Evolutionary conservation across 2,113 vertebrate genomes (phyloP).

Genomic region (Ellobius talpinus): DNA sequence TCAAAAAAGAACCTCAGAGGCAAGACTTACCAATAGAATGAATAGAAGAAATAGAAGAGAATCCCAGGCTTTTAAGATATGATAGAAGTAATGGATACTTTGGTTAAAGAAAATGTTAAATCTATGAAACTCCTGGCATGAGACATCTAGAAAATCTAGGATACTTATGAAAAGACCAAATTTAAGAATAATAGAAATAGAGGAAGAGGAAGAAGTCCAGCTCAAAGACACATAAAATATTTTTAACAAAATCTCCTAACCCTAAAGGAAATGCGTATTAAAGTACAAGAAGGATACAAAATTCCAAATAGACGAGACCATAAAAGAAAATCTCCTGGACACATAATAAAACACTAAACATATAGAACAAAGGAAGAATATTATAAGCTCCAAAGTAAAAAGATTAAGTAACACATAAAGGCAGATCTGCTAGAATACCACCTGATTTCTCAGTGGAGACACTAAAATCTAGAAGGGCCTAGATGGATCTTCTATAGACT

Average conservation of each 20-base stretch:
- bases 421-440: background rate
- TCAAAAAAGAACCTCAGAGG: background rate
- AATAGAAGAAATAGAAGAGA: background rate
- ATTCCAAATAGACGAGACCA: background rate
- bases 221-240: background rate
- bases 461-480: background rate
- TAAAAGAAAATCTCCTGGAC: background rate
- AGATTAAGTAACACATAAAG: background rate
- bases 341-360: background rate
- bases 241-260: background rate
- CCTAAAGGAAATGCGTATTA: background rate
- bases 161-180: background rate
- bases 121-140: background rate
- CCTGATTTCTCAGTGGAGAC: background rate
- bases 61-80: background rate
- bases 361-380: background rate
- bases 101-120: background rate
- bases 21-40: background rate
- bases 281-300: background rate
- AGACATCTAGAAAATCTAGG: background rate
- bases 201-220: background rate
- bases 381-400: background rate
- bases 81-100: background rate
- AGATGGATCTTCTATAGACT: background rate
- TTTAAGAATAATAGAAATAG: background rate